Base-by-base conservation (phyloP, 1,140 invertebrate species). In the Pseudomyrmex dendroicus region DNA sequence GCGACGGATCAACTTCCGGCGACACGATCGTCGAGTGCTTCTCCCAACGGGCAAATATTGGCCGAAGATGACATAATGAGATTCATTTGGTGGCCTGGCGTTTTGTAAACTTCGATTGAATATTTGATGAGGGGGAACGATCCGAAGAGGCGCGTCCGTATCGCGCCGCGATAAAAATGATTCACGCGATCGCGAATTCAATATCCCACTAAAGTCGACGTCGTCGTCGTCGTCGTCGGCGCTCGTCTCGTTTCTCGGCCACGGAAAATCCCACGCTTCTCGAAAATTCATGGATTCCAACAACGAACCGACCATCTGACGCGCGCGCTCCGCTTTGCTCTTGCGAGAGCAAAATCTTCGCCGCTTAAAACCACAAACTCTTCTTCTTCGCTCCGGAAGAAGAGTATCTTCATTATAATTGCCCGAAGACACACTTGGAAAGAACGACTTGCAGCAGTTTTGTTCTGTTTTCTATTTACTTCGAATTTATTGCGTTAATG, bases 51-150 rank as follows among this genome's bases (percentile, higher is more conserved):
- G 76, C 54, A 80, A 80, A 80, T 80, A 70, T 80, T 70, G 59
- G 73, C 64, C 61, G 12, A 59, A 22, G 46, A 52, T 50, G 73
- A 64, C 52, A 76, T 76, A 84, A 84, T 80, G 66, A 80, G 83
- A 84, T 82, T 84, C 68, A 84, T 82, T 73, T 20, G 44, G 64
- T 17, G 74, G 48, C 44, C 46, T 35, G 63, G 64, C 83, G 76
- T 82, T 82, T 80, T 82, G 78, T 68, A 86, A 84, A 84, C 67
- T 80, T 67, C 80, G 52, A 80, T 80, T 80, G 85, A 86, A 86
- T 86, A 86, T 86, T 84, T 84, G 83, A 86, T 73, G 68, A 78
- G 63, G 56, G 48, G 59, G 54, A 59, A 67, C 52, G 77, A 82
- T 84, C 83, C 17, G 48, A 35, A 35, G 50, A 52, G 25, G 13